phyloP scores from a whole-genome alignment of 2,113 vertebrate species.

The Heterocephalus glaber region DNA sequence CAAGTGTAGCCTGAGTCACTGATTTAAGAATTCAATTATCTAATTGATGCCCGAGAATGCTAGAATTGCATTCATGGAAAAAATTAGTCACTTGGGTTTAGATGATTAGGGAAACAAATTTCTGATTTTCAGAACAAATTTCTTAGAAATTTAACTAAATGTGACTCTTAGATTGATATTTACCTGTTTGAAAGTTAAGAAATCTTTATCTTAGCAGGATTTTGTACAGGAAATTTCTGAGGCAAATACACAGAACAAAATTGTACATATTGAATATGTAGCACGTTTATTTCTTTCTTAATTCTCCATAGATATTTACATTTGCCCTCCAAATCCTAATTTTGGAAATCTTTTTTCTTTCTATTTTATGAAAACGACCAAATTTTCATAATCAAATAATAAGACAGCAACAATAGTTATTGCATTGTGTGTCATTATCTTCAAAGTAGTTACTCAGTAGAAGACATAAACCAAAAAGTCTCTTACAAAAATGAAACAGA shows the following conservation, averaged over 20 bases:
- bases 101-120: slow-evolving; percentile 61
- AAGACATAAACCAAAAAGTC: neutral
- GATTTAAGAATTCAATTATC: slow-evolving; percentile 75
- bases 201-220: neutral
- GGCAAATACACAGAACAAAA: neutral
- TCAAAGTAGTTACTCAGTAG: neutral
- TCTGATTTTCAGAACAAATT: slow-evolving; percentile 48
- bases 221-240: slow-evolving; percentile 26
- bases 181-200: neutral
- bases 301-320: neutral
- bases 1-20: slow-evolving; percentile 45
- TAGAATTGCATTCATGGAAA: slow-evolving; percentile 57
- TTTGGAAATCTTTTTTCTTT: neutral
- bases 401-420: neutral
- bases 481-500: neutral
- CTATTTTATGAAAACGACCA: neutral
- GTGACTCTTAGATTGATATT: neutral
- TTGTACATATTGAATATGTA: neutral
- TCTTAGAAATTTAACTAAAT: slow-evolving; percentile 48
- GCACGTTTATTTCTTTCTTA: neutral
- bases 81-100: slow-evolving; percentile 64
- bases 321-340: neutral
- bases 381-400: neutral
- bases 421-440: neutral
- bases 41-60: slow-evolving; percentile 70